Percentiles rank a stretch among this genome's conserved stretches.
phyloP scores from a whole-genome alignment of 2,113 vertebrate species.

The Gracilinanus agilis region DNA sequence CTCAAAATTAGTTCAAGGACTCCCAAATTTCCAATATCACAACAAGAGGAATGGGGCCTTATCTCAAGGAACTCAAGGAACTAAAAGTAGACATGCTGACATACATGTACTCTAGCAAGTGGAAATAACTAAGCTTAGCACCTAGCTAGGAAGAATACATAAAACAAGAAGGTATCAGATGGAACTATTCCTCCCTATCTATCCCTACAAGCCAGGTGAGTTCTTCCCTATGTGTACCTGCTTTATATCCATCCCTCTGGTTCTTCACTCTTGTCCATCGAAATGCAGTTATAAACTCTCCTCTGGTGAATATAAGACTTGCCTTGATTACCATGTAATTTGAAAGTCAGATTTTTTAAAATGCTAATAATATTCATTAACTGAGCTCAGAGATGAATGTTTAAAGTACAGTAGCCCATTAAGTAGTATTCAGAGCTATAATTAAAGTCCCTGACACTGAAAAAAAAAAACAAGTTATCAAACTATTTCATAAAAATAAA shows the following conservation, averaged over 20 bases:
- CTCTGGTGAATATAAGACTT: conserved; percentile 50
- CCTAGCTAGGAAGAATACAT: neutral
- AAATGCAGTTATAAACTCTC: neutral
- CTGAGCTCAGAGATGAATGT: conserved; percentile 69
- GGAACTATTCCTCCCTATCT: neutral
- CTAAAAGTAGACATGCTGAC: neutral
- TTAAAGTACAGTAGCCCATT: conserved; percentile 73
- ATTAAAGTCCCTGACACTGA: conserved; percentile 55
- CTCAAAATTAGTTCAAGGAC: too few species aligned
- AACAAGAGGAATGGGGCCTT: neutral
- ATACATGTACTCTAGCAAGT: neutral
- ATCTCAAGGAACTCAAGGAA: neutral
- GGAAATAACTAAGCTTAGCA: neutral
- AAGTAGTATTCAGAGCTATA: conserved; percentile 71
- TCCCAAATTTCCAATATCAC: too few species aligned
- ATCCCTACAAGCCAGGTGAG: neutral
- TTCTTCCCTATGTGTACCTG: neutral
- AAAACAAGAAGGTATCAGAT: neutral
- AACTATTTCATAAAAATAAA: conserved; percentile 59
- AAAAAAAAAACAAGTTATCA: conserved; percentile 73
- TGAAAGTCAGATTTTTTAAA: conserved; percentile 73
- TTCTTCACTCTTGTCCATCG: neutral
- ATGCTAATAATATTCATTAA: conserved; percentile 79
- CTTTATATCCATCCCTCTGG: neutral
- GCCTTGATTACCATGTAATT: conserved; percentile 75